These are phyloP conservation scores for Craniophora ligustri DNA, from an alignment of 2,888 invertebrate genomes.

Conservation along the genomic window DNA sequence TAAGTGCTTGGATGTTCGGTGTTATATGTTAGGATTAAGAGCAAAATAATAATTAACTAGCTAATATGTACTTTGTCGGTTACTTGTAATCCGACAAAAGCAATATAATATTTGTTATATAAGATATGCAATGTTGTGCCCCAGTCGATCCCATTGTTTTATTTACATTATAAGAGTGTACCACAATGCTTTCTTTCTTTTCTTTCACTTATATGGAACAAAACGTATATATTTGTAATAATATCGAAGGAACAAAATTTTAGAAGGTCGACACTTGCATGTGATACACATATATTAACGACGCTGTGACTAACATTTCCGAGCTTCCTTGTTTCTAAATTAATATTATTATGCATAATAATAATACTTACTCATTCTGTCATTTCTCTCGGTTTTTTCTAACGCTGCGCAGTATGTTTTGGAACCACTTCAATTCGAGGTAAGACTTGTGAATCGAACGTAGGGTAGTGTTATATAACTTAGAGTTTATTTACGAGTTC, in stretches of 20 bases:
- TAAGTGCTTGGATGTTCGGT: conserved; percentile 88
- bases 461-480: conserved; percentile 68
- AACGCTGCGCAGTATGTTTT: conserved; percentile 98
- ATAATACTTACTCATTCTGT: conserved; percentile 86
- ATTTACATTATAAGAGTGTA: conserved; percentile 80
- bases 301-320: conserved; percentile 54
- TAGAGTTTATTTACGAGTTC: conserved; percentile 47
- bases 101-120: conserved; percentile 71
- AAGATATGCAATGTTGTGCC: conserved; percentile 94
- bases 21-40: conserved; percentile 69
- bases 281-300: conserved; percentile 62
- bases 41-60: conserved; percentile 35
- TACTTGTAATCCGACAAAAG: conserved; percentile 47
- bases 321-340: conserved; percentile 72
- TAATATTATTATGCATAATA: conserved; percentile 73
- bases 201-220: conserved; percentile 63
- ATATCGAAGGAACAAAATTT: conserved; percentile 50
- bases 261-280: conserved; percentile 77
- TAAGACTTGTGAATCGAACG: conserved; percentile 90
- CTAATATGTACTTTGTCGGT: conserved; percentile 35
- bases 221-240: conserved; percentile 62
- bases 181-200: conserved; percentile 79
- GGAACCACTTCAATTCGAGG: conserved; percentile 99
- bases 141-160: conserved; percentile 90
- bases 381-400: conserved; percentile 92